Evolutionary conservation across 2,888 invertebrate species (phyloP).

Genomic region (Plebejus argus): DNA sequence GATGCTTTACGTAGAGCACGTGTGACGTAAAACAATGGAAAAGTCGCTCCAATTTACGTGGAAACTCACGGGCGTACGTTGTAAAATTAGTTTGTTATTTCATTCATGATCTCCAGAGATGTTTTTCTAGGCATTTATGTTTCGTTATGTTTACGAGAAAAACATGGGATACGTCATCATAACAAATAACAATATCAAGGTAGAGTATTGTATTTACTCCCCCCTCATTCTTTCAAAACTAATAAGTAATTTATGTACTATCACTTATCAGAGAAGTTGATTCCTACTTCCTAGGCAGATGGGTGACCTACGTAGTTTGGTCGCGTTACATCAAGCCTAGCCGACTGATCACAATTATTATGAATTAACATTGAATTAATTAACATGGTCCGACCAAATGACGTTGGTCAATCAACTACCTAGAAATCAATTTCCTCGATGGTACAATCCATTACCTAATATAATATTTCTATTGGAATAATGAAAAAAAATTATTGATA

Average conservation of each 20-base stretch:
- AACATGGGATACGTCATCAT: background rate
- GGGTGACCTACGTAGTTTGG: too few species aligned
- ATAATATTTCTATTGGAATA: background rate
- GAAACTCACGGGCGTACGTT: conserved; percentile 21
- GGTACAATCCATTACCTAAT: background rate
- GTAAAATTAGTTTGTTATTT: conserved; percentile 23
- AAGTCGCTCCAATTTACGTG: conserved; percentile 30
- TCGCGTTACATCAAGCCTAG: too few species aligned
- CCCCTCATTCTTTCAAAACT: background rate
- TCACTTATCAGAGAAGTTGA: too few species aligned
- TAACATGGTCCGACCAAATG: too few species aligned
- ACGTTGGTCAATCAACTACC: too few species aligned
- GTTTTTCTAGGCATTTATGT: conserved; percentile 10
- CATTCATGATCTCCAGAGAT: conserved; percentile 6
- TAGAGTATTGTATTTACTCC: background rate
- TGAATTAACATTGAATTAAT: too few species aligned
- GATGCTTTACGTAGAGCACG: conserved; percentile 22
- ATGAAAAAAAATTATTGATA: background rate
- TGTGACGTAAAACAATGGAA: conserved; percentile 32
- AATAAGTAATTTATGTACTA: background rate
- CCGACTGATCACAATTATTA: too few species aligned
- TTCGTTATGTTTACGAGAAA: conserved; percentile 3
- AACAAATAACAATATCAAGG: background rate
- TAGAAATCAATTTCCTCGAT: too few species aligned
- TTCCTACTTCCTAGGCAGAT: too few species aligned